Evolutionary conservation across 30 jellyfish, hydroid and myxozoan genomes (phyloP).

Genomic region (Clytia hemisphaerica): DNA sequence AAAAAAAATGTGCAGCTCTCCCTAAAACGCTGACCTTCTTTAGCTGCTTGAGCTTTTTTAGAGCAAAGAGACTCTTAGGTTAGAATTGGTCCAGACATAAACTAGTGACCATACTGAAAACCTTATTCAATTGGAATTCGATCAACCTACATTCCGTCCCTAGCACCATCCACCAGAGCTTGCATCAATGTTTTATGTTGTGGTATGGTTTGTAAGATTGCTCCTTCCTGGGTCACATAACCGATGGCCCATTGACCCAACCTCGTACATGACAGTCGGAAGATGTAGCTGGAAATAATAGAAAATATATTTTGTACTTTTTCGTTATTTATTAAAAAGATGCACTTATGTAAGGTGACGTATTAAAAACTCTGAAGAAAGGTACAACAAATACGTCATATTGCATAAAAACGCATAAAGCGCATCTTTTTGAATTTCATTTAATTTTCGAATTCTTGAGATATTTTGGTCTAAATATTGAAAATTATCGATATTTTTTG

Average conservation of each 20-base stretch:
- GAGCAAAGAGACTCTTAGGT: background rate
- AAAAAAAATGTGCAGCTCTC: background rate
- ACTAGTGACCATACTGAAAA: background rate
- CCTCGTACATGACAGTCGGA: conserved; percentile 83
- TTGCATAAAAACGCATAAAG: too few species aligned
- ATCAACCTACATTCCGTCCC: conserved; percentile 68
- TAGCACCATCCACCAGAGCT: conserved; percentile 91
- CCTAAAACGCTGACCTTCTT: background rate
- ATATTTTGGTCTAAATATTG: too few species aligned
- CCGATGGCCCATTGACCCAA: conserved; percentile 99
- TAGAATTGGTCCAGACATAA: background rate
- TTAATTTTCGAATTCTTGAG: too few species aligned
- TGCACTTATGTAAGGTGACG: too few species aligned
- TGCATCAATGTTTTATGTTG: conserved; percentile 92
- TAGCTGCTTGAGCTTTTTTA: background rate
- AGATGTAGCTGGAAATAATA: conserved; percentile 44
- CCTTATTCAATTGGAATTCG: too few species aligned
- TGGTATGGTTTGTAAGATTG: conserved; percentile 88
- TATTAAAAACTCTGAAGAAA: too few species aligned
- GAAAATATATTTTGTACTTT: too few species aligned
- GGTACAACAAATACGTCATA: too few species aligned
- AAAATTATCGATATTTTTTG: too few species aligned
- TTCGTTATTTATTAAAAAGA: too few species aligned
- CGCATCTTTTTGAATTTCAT: too few species aligned
- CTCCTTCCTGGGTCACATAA: conserved; percentile 73